These are phyloP conservation scores for Callyntrura guangdongensis DNA, from an alignment of 2,888 invertebrate species.

Conservation along the genomic window DNA sequence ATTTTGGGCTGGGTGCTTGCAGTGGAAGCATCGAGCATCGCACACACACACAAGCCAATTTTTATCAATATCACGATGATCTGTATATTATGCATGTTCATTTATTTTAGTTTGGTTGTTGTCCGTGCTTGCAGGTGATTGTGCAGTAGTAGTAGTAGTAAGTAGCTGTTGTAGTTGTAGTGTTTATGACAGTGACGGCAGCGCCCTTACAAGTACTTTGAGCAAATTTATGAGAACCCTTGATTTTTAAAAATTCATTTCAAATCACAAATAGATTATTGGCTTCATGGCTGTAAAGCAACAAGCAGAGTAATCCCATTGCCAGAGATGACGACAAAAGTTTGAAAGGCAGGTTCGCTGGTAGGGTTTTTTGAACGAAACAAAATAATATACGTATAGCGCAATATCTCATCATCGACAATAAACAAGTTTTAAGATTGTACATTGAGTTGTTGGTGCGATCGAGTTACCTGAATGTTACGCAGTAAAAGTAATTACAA, in stretches of 20 bases:
- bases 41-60: slow-evolving; percentile 43
- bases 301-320: neutral
- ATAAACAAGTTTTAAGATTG: slow-evolving; percentile 30
- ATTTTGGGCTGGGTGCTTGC: slow-evolving; percentile 84
- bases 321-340: slow-evolving; percentile 52
- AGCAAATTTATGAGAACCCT: slow-evolving; percentile 72
- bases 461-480: slow-evolving; percentile 68
- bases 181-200: slow-evolving; percentile 50
- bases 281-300: slow-evolving; percentile 7
- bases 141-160: neutral
- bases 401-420: slow-evolving; percentile 48
- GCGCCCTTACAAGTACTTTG: slow-evolving; percentile 20
- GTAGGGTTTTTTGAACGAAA: slow-evolving; percentile 46
- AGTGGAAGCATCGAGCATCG: slow-evolving; percentile 79
- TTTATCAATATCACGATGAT: slow-evolving; percentile 44
- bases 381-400: slow-evolving; percentile 61
- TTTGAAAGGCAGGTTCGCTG: slow-evolving; percentile 66
- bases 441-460: slow-evolving; percentile 46
- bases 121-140: slow-evolving; percentile 37
- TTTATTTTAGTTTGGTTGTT: slow-evolving; percentile 41
- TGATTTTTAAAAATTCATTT: slow-evolving; percentile 41
- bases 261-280: slow-evolving; percentile 23
- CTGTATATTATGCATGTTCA: slow-evolving; percentile 32
- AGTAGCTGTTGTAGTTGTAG: neutral
- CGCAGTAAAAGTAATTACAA: slow-evolving; percentile 39